Evolutionary conservation across 2,797 vertebrate species (phyloP).

Genomic region (Catamblyrhynchus diadema): DNA sequence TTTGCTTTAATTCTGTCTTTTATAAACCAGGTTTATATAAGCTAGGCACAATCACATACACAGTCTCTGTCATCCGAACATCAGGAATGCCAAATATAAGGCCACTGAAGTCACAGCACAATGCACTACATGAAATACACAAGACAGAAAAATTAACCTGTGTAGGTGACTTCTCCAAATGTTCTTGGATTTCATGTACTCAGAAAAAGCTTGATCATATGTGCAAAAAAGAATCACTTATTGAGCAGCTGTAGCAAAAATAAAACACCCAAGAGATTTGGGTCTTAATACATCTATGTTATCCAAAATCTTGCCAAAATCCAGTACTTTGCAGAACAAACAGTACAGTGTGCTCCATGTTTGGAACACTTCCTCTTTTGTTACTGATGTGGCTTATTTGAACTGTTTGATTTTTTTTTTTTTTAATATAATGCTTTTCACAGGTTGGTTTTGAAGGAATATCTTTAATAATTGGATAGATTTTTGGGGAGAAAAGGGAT

Average conservation of each 20-base stretch:
- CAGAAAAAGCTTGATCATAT: neutral
- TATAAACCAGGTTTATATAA: neutral
- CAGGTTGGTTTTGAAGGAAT: neutral
- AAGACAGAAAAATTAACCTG: neutral
- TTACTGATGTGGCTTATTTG: neutral
- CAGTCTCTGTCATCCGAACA: neutral
- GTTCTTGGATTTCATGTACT: neutral
- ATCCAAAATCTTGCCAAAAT: neutral
- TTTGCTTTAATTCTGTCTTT: neutral
- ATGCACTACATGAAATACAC: neutral
- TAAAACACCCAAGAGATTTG: neutral
- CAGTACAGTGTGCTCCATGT: neutral
- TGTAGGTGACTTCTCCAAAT: neutral
- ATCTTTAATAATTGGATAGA: neutral
- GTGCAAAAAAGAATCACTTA: neutral
- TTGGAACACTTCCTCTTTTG: neutral
- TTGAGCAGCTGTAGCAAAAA: neutral
- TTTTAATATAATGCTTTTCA: neutral
- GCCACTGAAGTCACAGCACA: neutral
- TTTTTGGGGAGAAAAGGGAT: accelerated
- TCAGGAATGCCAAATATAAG: neutral
- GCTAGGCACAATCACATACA: neutral
- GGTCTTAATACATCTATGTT: neutral
- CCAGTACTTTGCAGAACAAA: neutral
- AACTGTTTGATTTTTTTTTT: neutral